A percentile compares a stretch with the other conserved stretches of the same genome.
These are phyloP conservation scores for Encarsia formosa DNA, from an alignment of 2,888 invertebrate species.

Conservation along the genomic window DNA sequence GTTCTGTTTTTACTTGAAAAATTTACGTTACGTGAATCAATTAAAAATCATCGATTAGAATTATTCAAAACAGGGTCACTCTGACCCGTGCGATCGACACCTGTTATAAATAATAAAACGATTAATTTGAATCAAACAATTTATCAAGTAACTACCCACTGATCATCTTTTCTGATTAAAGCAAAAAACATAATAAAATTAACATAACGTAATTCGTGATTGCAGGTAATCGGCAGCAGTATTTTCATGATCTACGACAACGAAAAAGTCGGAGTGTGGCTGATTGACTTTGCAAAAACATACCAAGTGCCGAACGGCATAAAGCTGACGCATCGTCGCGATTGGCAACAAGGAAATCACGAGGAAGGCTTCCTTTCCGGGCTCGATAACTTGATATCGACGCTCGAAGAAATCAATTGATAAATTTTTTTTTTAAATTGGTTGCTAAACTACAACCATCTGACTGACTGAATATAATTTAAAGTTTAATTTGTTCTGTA, in stretches of 20 bases:
- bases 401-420: conserved; percentile 51
- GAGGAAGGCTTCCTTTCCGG: conserved; percentile 94
- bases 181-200: too few relatives aligned
- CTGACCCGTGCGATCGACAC: too few relatives aligned
- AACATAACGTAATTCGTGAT: too few relatives aligned
- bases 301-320: conserved; percentile 67
- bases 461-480: conserved; percentile 18
- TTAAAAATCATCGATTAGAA: too few relatives aligned
- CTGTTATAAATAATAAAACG: too few relatives aligned
- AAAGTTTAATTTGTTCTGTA: conserved; percentile 22
- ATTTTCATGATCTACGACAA: conserved; percentile 91
- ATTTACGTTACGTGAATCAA: too few relatives aligned
- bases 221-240: conserved; percentile 81
- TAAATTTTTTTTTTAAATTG: too few relatives aligned
- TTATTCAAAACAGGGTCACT: too few relatives aligned
- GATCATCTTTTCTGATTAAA: too few relatives aligned
- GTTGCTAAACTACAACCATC: neutral
- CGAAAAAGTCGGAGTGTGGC: conserved; percentile 84
- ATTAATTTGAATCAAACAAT: too few relatives aligned
- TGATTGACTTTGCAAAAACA: conserved; percentile 97
- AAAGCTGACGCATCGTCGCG: conserved; percentile 70
- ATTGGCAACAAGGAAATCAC: conserved; percentile 91
- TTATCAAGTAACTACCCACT: too few relatives aligned
- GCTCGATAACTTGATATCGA: conserved; percentile 84
- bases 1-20: too few relatives aligned